Conservation (phyloP, 2,888 invertebrate genomes). For the Epirrhoe alternata region DNA sequence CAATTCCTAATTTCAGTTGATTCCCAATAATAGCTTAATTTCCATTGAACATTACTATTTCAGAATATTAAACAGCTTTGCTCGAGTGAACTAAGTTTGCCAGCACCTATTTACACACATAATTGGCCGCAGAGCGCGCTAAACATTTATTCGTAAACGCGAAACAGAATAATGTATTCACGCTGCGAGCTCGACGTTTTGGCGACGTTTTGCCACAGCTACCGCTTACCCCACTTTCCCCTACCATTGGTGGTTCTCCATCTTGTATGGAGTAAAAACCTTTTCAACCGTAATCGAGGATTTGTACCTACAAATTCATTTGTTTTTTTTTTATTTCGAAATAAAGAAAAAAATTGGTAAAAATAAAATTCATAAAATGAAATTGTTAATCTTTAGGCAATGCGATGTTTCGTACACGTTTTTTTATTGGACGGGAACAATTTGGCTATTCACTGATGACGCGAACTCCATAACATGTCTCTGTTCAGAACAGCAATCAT, state of each 20-base stretch:
- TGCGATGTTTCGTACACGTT: neutral
- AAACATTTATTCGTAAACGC: slow-evolving; percentile 59
- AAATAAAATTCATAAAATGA: too few species aligned
- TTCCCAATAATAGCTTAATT: slow-evolving; percentile 8
- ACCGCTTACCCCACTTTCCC: slow-evolving; percentile 42
- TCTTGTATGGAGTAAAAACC: neutral
- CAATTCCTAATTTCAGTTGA: slow-evolving; percentile 1
- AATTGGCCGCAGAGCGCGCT: slow-evolving; percentile 57
- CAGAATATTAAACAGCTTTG: slow-evolving; percentile 41
- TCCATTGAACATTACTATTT: slow-evolving; percentile 31
- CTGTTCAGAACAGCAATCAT: neutral
- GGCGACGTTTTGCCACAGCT: slow-evolving; percentile 45
- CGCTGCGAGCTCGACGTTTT: slow-evolving; percentile 51
- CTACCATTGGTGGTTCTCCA: slow-evolving; percentile 30
- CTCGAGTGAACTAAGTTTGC: slow-evolving; percentile 38
- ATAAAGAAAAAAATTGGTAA: too few species aligned
- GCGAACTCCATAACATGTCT: neutral
- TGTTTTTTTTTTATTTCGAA: too few species aligned
- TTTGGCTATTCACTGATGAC: neutral
- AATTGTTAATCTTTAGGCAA: too few species aligned
- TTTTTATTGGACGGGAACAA: neutral
- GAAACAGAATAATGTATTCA: slow-evolving; percentile 62
- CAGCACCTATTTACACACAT: slow-evolving; percentile 40
- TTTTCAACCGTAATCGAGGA: neutral
- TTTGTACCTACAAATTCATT: neutral